Conservation (phyloP, 2,888 invertebrate species). For the Rotaria magnacalcarata region DNA sequence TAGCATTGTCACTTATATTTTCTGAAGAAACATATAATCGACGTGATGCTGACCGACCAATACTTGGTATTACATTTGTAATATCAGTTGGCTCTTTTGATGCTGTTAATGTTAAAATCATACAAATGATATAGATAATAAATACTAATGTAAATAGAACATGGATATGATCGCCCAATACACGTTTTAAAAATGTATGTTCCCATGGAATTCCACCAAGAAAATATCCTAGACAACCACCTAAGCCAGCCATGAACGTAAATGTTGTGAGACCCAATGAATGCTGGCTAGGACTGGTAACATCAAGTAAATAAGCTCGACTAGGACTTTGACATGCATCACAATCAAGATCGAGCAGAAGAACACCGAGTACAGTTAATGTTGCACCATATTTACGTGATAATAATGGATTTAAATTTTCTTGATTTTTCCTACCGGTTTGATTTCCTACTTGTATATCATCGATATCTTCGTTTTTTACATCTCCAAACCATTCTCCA, state of each 20-base stretch:
- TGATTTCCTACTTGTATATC: background rate
- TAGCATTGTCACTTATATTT: background rate
- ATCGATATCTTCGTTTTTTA: background rate
- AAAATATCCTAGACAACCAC: constrained; percentile 86
- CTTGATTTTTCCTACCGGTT: background rate
- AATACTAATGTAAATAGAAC: constrained; percentile 86
- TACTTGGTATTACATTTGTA: constrained; percentile 52
- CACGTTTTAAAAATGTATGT: background rate
- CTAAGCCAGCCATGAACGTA: constrained; percentile 90
- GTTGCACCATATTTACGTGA: constrained; percentile 16
- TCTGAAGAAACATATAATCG: background rate
- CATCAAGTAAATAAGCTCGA: constrained; percentile 83
- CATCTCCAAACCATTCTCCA: constrained; percentile 16
- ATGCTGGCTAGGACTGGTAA: constrained; percentile 85
- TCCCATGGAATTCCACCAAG: constrained; percentile 52
- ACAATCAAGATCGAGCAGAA: constrained; percentile 85
- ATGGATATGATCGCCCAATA: constrained; percentile 79
- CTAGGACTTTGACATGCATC: constrained; percentile 93
- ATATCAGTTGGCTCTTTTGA: constrained; percentile 78
- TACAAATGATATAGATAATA: constrained; percentile 78
- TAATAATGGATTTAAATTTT: background rate
- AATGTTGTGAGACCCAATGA: constrained; percentile 86
- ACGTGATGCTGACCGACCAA: background rate
- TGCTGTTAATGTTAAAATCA: constrained; percentile 76
- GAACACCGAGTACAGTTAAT: constrained; percentile 68